Evolutionary conservation across 1,140 invertebrate genomes (phyloP), one percentile per base, ranked within the genome.

Genomic region (Apolygus lucorum): DNA sequence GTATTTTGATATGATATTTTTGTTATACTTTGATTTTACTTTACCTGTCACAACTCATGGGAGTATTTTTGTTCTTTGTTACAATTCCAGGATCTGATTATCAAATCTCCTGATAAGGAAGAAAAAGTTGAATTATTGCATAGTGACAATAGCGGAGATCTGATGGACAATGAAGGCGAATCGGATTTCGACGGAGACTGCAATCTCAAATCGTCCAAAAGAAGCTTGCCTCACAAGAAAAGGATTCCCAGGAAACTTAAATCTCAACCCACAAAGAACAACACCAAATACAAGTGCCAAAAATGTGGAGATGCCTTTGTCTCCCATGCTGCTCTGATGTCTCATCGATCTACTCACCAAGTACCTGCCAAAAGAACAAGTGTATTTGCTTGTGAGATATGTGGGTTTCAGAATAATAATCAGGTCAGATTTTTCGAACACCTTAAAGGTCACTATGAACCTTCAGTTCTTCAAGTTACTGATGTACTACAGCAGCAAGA

Each of bases 351-450:
- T 26, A 71, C 66, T 21, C 72, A 73, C 27, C 17, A 70, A 11
- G 17, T 54, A 21, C 63, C 63, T 28, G 26, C 67, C 13, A 72
- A 73, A 64, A 68, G 70, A 24, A 29, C 42, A 13, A 71, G 66
- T 63, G 28, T 69, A 28, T 89, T 87, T 72, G 82, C 81, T 67
- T 90, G 89, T 76, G 86, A 90, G 77, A 77, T 90, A 2, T 90
- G 89, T 75, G 81, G 80, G 27, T 82, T 82, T 71, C 81, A 78
- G 26, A 86, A 86, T 75, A 81, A 80, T 13, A 85, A 86, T 68
- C 90, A 92, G 75, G 78, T 90, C 4, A 85, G 85, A 76, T 92
- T 92, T 79, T 92, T 89, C 77, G 88, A 90, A 74, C 90, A 92
- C 78, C 79, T 92, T 4, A 90, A 90, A 79, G 78, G 82, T 52